Evolutionary conservation across 2,113 vertebrate species (phyloP).

Genomic region (Empidonax traillii): DNA sequence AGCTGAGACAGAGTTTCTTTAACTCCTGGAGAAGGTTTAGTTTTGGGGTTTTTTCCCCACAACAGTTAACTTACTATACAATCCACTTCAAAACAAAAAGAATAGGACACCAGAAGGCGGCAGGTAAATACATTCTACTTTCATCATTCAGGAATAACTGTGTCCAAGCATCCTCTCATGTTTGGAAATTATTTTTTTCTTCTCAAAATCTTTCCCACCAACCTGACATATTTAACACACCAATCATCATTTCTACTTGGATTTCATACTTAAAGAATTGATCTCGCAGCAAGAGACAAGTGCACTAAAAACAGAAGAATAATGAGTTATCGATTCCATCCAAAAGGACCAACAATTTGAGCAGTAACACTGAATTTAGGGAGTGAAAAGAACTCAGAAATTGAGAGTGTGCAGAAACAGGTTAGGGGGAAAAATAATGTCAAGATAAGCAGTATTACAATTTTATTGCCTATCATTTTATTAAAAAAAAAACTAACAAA

Average conservation of each 20-base stretch:
- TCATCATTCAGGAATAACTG: not conserved
- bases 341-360: not conserved
- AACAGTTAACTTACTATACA: not conserved
- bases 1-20: not conserved
- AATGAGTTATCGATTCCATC: constrained; percentile 31
- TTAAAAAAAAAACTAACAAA: not conserved
- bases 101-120: not conserved
- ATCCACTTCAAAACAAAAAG: not conserved
- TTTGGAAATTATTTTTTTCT: not conserved
- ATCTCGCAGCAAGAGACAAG: not conserved
- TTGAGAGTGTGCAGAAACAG: not conserved
- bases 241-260: not conserved
- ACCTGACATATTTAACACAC: not conserved
- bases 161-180: not conserved
- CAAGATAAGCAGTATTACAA: not conserved
- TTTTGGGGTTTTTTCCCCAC: rapidly evolving
- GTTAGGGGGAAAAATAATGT: rapidly evolving
- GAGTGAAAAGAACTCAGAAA: not conserved
- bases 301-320: not conserved
- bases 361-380: not conserved
- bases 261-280: constrained; percentile 16
- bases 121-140: not conserved
- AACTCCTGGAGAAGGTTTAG: not conserved
- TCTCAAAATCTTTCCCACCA: not conserved
- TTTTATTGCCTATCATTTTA: not conserved